Evolutionary conservation across 2,888 invertebrate species (phyloP).

Genomic region (Tuberolachnus salignus): DNA sequence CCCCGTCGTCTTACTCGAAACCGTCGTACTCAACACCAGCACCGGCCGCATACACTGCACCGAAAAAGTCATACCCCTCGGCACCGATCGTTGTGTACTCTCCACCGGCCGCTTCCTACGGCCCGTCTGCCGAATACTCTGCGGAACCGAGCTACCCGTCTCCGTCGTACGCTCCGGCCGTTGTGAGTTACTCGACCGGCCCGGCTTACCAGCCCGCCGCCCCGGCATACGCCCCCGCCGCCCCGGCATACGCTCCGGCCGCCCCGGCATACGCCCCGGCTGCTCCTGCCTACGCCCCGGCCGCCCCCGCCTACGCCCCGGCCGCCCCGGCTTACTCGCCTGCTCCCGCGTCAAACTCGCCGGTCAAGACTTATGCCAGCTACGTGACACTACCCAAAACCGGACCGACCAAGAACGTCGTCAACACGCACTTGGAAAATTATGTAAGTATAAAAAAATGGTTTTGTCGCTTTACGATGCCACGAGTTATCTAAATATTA

Average conservation of each 20-base stretch:
- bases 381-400: constrained; percentile 49
- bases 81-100: constrained; percentile 49
- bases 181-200: constrained; percentile 11
- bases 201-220: constrained; percentile 44
- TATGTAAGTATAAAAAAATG: constrained; percentile 52
- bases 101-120: constrained; percentile 24
- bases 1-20: constrained; percentile 26
- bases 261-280: constrained; percentile 12
- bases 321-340: constrained; percentile 11
- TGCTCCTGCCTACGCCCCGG: constrained; percentile 42
- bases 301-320: constrained; percentile 47
- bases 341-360: constrained; percentile 39
- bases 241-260: background rate
- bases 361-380: constrained; percentile 50
- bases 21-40: constrained; percentile 31
- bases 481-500: too few relatives aligned
- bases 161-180: constrained; percentile 36
- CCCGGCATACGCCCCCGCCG: constrained; percentile 26
- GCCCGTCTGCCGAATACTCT: constrained; percentile 18
- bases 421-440: constrained; percentile 56
- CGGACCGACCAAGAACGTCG: constrained; percentile 52
- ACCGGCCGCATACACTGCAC: background rate
- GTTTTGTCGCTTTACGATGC: too few relatives aligned
- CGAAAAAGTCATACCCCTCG: constrained; percentile 34
- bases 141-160: constrained; percentile 49